Evolutionary conservation across 1,140 invertebrate genomes (phyloP).

Genomic region (Zaprionus davidi): DNA sequence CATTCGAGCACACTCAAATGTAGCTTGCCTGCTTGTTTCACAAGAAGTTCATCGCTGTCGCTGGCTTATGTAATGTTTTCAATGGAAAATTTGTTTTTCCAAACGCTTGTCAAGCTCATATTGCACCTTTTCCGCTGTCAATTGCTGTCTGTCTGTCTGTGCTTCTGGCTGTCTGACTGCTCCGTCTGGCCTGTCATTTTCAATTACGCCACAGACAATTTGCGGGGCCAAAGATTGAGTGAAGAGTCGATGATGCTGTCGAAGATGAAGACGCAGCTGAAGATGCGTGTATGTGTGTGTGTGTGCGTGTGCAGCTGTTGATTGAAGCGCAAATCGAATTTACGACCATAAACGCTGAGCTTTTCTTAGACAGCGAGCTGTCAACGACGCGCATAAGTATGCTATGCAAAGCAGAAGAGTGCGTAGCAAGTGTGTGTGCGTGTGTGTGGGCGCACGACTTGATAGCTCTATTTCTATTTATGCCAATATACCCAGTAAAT

Average conservation of each 20-base stretch:
- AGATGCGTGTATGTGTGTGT: not conserved
- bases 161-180: not conserved
- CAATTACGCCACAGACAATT: slow-evolving; percentile 41
- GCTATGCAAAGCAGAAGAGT: slow-evolving; percentile 36
- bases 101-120: slow-evolving; percentile 14
- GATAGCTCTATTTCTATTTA: slow-evolving; percentile 38
- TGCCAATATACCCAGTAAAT: not conserved
- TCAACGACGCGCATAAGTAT: slow-evolving; percentile 45
- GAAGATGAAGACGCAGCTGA: slow-evolving; percentile 1
- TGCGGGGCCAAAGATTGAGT: slow-evolving; percentile 4
- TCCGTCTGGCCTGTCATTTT: slow-evolving; percentile 30
- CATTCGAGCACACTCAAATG: not conserved
- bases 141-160: slow-evolving; percentile 1
- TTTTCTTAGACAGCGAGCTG: slow-evolving; percentile 17
- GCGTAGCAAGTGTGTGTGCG: not conserved
- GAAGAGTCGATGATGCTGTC: not conserved
- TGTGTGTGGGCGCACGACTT: slow-evolving; percentile 4
- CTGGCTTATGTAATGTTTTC: slow-evolving; percentile 1
- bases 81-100: slow-evolving; percentile 13
- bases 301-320: slow-evolving; percentile 39
- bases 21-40: not conserved
- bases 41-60: not conserved
- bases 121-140: slow-evolving; percentile 13
- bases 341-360: slow-evolving; percentile 42
- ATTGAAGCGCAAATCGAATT: slow-evolving; percentile 56